Percentiles rank a stretch among this genome's conserved stretches.
Evolutionary conservation across 2,797 vertebrate species (phyloP).

Genomic region (Danionella dracula): DNA sequence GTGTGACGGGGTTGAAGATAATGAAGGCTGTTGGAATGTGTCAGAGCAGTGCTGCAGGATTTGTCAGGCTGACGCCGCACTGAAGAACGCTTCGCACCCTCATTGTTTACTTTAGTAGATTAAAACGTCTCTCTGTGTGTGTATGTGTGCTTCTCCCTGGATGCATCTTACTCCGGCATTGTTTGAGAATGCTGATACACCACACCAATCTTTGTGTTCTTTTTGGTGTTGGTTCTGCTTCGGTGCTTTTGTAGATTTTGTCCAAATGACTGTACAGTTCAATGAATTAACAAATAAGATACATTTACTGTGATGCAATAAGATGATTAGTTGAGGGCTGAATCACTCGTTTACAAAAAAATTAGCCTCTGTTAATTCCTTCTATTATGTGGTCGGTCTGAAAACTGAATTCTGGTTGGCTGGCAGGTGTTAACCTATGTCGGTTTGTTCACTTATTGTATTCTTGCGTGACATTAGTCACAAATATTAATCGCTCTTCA

Average conservation of each 20-base stretch:
- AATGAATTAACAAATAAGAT: too few relatives aligned
- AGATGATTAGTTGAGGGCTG: too few relatives aligned
- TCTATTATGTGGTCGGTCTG: too few relatives aligned
- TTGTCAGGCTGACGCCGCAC: slow-evolving; percentile 24
- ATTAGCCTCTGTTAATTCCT: too few relatives aligned
- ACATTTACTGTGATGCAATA: too few relatives aligned
- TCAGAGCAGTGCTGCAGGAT: slow-evolving; percentile 31
- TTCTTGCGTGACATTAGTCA: too few relatives aligned
- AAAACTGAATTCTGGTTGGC: too few relatives aligned
- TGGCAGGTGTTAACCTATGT: too few relatives aligned
- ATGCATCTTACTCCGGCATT: not conserved
- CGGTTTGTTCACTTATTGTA: too few relatives aligned
- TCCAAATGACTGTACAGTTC: not conserved
- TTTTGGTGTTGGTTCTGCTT: not conserved
- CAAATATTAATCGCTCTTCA: too few relatives aligned
- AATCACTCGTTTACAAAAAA: too few relatives aligned
- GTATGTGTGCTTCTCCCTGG: not conserved
- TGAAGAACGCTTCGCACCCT: slow-evolving; percentile 34
- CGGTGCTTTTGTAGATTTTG: not conserved
- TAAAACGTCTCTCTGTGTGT: slow-evolving; percentile 2
- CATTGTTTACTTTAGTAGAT: slow-evolving; percentile 40
- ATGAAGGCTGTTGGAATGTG: slow-evolving; percentile 46
- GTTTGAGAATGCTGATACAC: not conserved
- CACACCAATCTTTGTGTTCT: not conserved
- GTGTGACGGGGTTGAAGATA: slow-evolving; percentile 47